Evolutionary conservation across 2,797 vertebrate genomes (phyloP).

Genomic region (Brotula barbata): DNA sequence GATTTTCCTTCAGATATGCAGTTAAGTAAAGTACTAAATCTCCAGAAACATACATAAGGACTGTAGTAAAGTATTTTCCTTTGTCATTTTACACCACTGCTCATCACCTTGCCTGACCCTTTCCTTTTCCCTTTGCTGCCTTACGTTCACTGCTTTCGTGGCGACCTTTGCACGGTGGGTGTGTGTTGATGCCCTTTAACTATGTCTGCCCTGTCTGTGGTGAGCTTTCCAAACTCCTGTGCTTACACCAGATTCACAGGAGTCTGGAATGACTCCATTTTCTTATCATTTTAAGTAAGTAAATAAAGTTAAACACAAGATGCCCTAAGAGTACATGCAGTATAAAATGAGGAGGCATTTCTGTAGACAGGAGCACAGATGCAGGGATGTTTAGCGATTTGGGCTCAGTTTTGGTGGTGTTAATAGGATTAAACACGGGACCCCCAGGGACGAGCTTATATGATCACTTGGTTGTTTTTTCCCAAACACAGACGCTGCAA

Average conservation of each 20-base stretch:
- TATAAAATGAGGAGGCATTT: constrained; percentile 65
- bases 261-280: constrained; percentile 50
- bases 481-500: constrained; percentile 59
- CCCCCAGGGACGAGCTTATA: constrained; percentile 75
- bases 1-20: too few species aligned
- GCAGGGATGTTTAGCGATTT: constrained; percentile 69
- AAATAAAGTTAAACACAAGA: constrained; percentile 70
- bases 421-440: constrained; percentile 76
- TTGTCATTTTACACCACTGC: too few species aligned
- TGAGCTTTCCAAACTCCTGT: constrained; percentile 67
- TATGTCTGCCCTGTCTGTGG: constrained; percentile 34
- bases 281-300: constrained; percentile 67
- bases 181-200: constrained; percentile 37
- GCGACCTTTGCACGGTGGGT: constrained; percentile 10
- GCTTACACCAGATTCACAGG: constrained; percentile 66
- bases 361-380: constrained; percentile 63
- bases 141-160: too few species aligned
- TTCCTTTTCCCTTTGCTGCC: constrained; percentile 6
- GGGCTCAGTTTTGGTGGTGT: constrained; percentile 62
- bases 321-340: constrained; percentile 65
- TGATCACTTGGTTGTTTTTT: constrained; percentile 71
- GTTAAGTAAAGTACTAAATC: too few species aligned
- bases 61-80: too few species aligned
- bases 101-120: not conserved
- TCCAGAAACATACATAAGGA: too few species aligned